phyloP scores from a whole-genome alignment of 2,797 vertebrate species.

The Intellagama lesueurii region DNA sequence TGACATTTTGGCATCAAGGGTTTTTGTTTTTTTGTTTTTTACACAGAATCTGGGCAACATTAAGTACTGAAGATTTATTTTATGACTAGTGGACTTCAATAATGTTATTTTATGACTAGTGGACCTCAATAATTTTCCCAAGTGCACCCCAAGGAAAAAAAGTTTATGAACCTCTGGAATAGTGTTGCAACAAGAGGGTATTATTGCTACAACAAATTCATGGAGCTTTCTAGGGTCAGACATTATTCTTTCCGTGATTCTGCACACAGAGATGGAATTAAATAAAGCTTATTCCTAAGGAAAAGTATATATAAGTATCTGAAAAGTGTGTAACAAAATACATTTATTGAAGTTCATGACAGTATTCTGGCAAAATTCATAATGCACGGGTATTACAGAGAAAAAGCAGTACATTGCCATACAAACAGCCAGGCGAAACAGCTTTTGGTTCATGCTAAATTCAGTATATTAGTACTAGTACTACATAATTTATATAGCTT shows the following conservation, averaged over 20 bases:
- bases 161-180: neutral
- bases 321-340: constrained; percentile 81
- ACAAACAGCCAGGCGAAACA: constrained; percentile 76
- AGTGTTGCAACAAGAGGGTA: neutral
- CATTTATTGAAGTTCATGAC: constrained; percentile 83
- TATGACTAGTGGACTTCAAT: neutral
- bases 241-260: constrained; percentile 42
- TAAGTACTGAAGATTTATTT: neutral
- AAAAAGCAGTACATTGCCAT: constrained; percentile 75
- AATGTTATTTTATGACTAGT: neutral
- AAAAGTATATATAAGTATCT: constrained; percentile 54
- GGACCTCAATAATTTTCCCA: neutral
- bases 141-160: neutral
- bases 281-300: constrained; percentile 27
- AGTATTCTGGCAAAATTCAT: constrained; percentile 79
- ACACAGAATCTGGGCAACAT: neutral
- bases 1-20: constrained; percentile 20
- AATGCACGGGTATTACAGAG: constrained; percentile 80
- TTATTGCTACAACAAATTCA: neutral
- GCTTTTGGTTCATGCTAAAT: constrained; percentile 63
- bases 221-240: neutral
- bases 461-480: constrained; percentile 71
- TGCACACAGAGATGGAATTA: constrained; percentile 16
- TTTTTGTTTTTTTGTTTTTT: neutral
- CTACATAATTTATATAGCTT: constrained; percentile 70